A percentile compares a stretch with the other conserved stretches of the same genome.
Evolutionary conservation across 2,113 vertebrate genomes (phyloP).

Genomic region (Toxotes jaculatrix): DNA sequence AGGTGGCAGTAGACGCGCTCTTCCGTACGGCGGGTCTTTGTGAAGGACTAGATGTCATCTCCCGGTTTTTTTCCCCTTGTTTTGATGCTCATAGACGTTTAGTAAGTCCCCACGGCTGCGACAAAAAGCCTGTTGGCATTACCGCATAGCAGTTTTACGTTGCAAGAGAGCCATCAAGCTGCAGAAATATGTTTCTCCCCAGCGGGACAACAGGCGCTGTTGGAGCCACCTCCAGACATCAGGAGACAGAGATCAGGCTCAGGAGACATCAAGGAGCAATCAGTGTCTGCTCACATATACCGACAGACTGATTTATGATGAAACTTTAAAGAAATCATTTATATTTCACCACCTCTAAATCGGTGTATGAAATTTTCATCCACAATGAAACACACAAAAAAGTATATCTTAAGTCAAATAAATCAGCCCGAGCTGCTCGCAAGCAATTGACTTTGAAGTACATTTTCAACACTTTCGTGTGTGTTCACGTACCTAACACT

Average conservation of each 20-base stretch:
- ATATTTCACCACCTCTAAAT: conserved; percentile 96
- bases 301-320: conserved; percentile 90
- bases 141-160: conserved; percentile 51
- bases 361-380: conserved; percentile 93
- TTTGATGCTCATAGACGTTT: conserved; percentile 53
- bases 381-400: conserved; percentile 85
- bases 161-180: conserved; percentile 69
- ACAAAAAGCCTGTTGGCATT: conserved; percentile 41
- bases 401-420: conserved; percentile 84
- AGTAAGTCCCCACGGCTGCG: conserved; percentile 44
- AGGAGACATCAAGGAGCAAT: conserved; percentile 86
- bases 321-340: conserved; percentile 95
- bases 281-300: conserved; percentile 88
- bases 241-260: conserved; percentile 72
- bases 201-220: conserved; percentile 78
- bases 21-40: conserved; percentile 15
- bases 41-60: conserved; percentile 35
- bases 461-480: conserved; percentile 60
- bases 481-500: conserved; percentile 50
- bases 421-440: conserved; percentile 72
- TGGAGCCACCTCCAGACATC: conserved; percentile 72
- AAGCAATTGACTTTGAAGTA: conserved; percentile 76
- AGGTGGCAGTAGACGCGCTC: conserved; percentile 6
- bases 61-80: background rate
- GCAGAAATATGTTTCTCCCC: conserved; percentile 66